phyloP scores from a whole-genome alignment of 1,140 invertebrate genomes.

The Drosophila parabipectinata region DNA sequence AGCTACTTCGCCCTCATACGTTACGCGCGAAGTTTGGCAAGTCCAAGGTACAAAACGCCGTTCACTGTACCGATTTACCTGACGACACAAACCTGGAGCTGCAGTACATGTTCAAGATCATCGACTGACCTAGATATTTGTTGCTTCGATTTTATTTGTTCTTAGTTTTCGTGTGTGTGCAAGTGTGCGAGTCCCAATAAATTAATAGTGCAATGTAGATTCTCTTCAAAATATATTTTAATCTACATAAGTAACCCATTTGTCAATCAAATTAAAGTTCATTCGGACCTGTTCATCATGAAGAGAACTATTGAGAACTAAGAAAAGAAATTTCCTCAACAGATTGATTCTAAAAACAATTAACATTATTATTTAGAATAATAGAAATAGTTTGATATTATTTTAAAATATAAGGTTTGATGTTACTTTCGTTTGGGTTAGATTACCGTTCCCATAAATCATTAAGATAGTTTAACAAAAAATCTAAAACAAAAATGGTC shows the following conservation, averaged over 20 bases:
- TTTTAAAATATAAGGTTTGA: too few species aligned
- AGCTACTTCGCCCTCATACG: conserved; percentile 91
- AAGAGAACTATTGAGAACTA: too few species aligned
- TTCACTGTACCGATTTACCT: conserved; percentile 96
- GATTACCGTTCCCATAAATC: too few species aligned
- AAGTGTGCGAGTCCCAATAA: conserved; percentile 42
- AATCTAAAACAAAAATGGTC: too few species aligned
- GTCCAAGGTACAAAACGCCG: conserved; percentile 93
- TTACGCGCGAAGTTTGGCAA: conserved; percentile 93
- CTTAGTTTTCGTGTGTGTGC: conserved; percentile 11
- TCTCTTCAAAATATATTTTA: background rate
- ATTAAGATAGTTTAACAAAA: too few species aligned
- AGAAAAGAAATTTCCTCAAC: too few species aligned
- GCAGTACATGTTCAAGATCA: conserved; percentile 92
- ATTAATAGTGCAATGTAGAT: conserved; percentile 57
- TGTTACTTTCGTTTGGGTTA: too few species aligned
- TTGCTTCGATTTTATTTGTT: conserved; percentile 28
- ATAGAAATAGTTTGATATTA: too few species aligned
- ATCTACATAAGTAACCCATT: background rate
- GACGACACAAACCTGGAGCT: conserved; percentile 94
- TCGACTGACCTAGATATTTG: conserved; percentile 81
- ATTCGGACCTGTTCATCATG: too few species aligned
- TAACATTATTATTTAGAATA: too few species aligned
- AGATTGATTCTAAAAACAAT: too few species aligned
- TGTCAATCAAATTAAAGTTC: too few species aligned